phyloP scores from a whole-genome alignment of 2,888 invertebrate species.

The Axea sp. region DNA sequence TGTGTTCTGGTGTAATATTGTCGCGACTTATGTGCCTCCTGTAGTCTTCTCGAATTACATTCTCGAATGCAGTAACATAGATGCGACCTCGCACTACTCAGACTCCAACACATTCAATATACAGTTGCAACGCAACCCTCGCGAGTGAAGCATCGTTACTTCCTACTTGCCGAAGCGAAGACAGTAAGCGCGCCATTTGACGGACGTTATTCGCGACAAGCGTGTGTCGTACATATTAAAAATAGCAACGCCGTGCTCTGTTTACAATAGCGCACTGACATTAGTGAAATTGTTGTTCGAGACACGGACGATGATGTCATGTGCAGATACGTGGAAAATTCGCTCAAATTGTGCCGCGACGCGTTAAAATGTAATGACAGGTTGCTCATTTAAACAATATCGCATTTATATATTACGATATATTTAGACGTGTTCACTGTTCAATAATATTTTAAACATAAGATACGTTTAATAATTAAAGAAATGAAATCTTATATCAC shows the following conservation, averaged over 20 bases:
- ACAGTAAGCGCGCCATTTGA: conserved; percentile 45
- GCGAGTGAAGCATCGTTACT: conserved; percentile 57
- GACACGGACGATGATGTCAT: conserved; percentile 13
- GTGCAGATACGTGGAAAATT: conserved; percentile 10
- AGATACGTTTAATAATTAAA: no score
- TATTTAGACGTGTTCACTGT: no score
- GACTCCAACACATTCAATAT: conserved; percentile 62
- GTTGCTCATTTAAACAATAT: conserved; percentile 18
- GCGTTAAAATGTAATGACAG: no score
- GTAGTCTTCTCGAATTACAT: conserved; percentile 69
- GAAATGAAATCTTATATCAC: no score
- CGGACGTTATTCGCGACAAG: conserved; percentile 32
- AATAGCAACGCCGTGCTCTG: conserved; percentile 18
- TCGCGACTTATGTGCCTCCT: conserved; percentile 59
- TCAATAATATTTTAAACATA: no score
- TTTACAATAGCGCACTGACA: conserved; percentile 12
- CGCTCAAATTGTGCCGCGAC: no score
- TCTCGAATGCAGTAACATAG: conserved; percentile 68
- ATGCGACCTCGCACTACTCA: conserved; percentile 65
- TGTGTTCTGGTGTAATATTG: conserved; percentile 16
- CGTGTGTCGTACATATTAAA: conserved; percentile 20
- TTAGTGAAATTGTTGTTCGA: conserved; percentile 25
- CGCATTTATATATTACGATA: no score
- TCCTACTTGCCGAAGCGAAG: conserved; percentile 53
- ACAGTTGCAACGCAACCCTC: conserved; percentile 63